These are phyloP conservation scores for Pundamilia nyererei DNA, from an alignment of 2,113 vertebrate genomes.

Conservation along the genomic window DNA sequence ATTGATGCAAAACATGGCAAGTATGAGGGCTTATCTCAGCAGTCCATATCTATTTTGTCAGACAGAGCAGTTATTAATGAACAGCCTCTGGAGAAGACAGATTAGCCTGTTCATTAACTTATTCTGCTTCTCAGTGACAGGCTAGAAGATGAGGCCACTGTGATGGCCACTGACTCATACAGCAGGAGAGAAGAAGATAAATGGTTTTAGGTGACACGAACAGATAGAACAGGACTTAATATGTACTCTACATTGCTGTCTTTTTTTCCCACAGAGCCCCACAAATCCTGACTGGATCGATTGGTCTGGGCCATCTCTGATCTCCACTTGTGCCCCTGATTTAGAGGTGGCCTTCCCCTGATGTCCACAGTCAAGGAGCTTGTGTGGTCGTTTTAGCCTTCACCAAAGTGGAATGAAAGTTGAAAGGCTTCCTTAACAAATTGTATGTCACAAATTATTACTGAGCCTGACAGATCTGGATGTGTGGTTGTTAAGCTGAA, in stretches of 20 bases:
- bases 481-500: neutral
- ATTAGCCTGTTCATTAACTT: conserved; percentile 34
- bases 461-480: neutral
- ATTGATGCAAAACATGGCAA: neutral
- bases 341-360: conserved; percentile 37
- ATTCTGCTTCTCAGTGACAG: conserved; percentile 10
- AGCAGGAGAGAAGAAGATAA: conserved; percentile 19
- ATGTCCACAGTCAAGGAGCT: conserved; percentile 16
- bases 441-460: neutral
- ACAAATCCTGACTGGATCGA: conserved; percentile 44
- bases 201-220: neutral
- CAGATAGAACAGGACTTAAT: conserved; percentile 15
- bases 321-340: conserved; percentile 8
- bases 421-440: neutral
- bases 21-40: neutral
- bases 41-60: neutral
- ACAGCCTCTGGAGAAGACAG: conserved; percentile 14
- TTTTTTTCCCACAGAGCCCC: neutral
- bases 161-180: neutral
- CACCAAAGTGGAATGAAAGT: neutral
- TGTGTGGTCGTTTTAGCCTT: neutral
- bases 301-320: conserved; percentile 15
- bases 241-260: neutral
- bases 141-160: conserved; percentile 16
- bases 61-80: conserved; percentile 3